Percentiles rank a stretch among this genome's conserved stretches.
These are phyloP conservation scores for Halisarca cf. caerulea DNA, from an alignment of 37 sponge, comb jelly and placozoan genomes.

Conservation along the genomic window DNA sequence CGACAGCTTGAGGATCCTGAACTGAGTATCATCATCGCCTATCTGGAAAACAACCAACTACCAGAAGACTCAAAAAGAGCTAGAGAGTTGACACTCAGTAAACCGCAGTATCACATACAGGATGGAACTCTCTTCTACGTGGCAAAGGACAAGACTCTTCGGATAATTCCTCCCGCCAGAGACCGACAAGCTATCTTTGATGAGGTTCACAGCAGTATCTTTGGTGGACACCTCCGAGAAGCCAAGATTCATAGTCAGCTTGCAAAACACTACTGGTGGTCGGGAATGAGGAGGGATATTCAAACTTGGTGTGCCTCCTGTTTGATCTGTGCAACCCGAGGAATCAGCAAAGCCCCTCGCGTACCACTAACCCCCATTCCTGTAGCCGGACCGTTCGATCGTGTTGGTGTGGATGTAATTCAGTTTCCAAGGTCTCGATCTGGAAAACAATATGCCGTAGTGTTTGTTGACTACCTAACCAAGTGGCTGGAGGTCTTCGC, in stretches of 20 bases:
- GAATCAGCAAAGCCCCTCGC: background rate
- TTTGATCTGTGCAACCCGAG: too few relatives aligned
- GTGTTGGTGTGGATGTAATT: constrained; percentile 13
- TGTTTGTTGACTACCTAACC: constrained; percentile 26
- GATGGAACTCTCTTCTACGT: constrained; percentile 36
- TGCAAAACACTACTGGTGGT: constrained; percentile 42
- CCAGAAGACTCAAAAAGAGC: constrained; percentile 19
- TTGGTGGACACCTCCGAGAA: background rate
- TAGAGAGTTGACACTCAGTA: background rate
- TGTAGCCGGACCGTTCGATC: constrained; percentile 18
- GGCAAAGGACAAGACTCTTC: background rate
- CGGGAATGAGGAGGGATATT: constrained; percentile 40
- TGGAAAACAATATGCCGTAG: constrained; percentile 21
- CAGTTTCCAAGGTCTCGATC: background rate
- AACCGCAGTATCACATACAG: background rate
- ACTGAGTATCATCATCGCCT: background rate
- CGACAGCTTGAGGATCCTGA: constrained; percentile 28
- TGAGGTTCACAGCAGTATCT: constrained; percentile 3
- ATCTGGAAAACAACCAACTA: background rate
- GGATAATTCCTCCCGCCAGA: background rate
- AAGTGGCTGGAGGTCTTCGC: constrained; percentile 37
- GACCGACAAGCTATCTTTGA: constrained; percentile 7
- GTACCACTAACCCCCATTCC: constrained; percentile 9
- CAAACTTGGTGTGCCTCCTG: constrained; percentile 31
- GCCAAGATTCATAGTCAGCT: constrained; percentile 31